Evolutionary conservation across 1,140 invertebrate genomes (phyloP).

Genomic region (Drosophila nebulosa): DNA sequence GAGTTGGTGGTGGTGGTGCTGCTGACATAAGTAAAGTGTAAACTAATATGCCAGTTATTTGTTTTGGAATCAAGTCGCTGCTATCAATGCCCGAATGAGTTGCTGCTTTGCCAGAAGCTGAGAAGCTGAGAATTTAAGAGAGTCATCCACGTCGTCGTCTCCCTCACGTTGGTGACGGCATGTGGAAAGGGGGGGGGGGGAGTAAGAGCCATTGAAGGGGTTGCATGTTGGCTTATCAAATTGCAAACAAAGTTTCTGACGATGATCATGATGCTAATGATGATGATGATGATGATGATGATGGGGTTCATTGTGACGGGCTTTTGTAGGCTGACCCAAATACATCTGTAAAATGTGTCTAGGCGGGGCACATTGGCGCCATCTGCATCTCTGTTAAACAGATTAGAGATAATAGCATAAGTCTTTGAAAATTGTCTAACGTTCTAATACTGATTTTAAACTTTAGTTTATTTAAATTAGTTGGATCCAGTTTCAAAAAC

Average conservation of each 20-base stretch:
- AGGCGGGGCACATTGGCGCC: conserved; percentile 44
- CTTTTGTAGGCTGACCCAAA: conserved; percentile 55
- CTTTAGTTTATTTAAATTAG: too few relatives aligned
- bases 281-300: conserved; percentile 1
- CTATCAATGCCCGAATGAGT: conserved; percentile 42
- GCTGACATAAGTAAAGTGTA: conserved; percentile 37
- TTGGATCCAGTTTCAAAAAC: too few relatives aligned
- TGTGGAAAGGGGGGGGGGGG: neutral
- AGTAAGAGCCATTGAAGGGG: neutral
- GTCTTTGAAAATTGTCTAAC: too few relatives aligned
- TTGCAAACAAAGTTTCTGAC: conserved; percentile 33
- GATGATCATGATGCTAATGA: too few relatives aligned
- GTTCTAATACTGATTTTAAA: too few relatives aligned
- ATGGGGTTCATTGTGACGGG: conserved; percentile 1
- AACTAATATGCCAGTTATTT: conserved; percentile 46
- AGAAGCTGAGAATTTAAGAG: neutral
- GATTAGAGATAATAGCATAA: neutral
- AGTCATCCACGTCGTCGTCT: neutral
- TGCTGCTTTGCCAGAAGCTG: conserved; percentile 1
- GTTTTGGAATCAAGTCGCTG: conserved; percentile 43
- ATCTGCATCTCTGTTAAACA: conserved; percentile 3
- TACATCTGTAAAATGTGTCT: conserved; percentile 26
- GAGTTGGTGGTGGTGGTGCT: neutral
- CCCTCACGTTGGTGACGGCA: too few relatives aligned
- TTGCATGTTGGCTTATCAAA: conserved; percentile 35